Percentiles rank a stretch among this genome's conserved stretches.
Evolutionary conservation across 2,113 vertebrate species (phyloP).

Genomic region (Artemisiospiza belli): DNA sequence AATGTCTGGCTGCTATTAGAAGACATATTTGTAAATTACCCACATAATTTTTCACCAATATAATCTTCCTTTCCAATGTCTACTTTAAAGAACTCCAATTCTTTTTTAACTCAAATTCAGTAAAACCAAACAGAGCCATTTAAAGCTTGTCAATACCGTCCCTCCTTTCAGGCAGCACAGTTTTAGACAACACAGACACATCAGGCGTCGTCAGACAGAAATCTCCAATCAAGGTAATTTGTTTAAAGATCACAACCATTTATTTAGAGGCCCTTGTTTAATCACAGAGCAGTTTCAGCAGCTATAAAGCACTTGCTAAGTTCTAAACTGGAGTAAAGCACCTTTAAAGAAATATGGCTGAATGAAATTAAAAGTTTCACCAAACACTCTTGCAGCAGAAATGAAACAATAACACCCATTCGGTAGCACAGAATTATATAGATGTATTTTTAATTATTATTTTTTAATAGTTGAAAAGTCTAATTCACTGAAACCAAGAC

Average conservation of each 20-base stretch:
- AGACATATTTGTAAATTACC: background rate
- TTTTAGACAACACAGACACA: background rate
- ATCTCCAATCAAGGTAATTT: background rate
- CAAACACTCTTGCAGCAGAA: background rate
- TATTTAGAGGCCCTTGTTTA: background rate
- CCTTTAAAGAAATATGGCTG: background rate
- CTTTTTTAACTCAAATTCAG: constrained; percentile 23
- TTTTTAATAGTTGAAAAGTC: background rate
- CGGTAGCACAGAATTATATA: background rate
- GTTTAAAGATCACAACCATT: background rate
- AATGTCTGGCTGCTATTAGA: background rate
- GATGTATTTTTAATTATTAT: background rate
- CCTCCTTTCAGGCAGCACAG: background rate
- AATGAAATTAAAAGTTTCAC: background rate
- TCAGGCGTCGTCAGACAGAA: background rate
- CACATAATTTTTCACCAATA: background rate
- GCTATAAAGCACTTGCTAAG: background rate
- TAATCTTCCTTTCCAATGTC: background rate
- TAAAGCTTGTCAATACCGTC: background rate
- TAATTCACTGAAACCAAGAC: background rate
- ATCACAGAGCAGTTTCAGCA: background rate
- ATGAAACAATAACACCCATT: background rate
- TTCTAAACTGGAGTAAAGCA: background rate
- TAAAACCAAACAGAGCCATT: constrained; percentile 5
- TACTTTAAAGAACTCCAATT: background rate